phyloP scores from a whole-genome alignment of 2,797 vertebrate genomes.

The Basileuterus tristriatus region DNA sequence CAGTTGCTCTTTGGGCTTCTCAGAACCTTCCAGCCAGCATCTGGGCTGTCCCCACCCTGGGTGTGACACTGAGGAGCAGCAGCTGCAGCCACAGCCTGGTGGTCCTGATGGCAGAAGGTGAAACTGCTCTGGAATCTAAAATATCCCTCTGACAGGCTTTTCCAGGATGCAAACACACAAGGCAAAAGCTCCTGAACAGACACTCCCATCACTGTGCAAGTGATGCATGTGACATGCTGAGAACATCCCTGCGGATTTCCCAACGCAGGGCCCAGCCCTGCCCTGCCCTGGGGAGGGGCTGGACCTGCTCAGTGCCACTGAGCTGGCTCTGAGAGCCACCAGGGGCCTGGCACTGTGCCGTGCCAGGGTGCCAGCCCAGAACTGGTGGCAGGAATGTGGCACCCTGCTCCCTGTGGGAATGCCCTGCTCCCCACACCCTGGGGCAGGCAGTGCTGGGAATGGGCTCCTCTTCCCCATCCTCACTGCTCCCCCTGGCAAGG shows the following conservation, averaged over 20 bases:
- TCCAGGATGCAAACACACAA: background rate
- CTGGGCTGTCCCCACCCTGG: accelerated
- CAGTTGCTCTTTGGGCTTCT: background rate
- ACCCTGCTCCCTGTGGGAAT: background rate
- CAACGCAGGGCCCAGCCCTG: accelerated
- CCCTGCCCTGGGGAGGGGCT: background rate
- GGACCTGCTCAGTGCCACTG: background rate
- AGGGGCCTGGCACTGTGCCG: background rate
- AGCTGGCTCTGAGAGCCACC: background rate
- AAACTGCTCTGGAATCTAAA: background rate
- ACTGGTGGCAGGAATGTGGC: accelerated
- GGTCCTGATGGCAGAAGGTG: background rate
- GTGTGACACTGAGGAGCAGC: background rate
- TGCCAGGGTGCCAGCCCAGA: accelerated
- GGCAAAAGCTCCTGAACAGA: background rate
- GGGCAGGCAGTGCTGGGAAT: background rate
- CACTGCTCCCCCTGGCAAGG: background rate
- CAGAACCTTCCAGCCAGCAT: background rate
- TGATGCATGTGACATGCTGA: accelerated
- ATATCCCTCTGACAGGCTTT: background rate
- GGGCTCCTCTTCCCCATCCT: background rate
- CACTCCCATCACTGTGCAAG: background rate
- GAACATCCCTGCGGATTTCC: background rate
- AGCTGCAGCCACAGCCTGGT: background rate
- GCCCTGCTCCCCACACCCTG: background rate